phyloP scores from a whole-genome alignment of 2,113 vertebrate genomes.

The Delphinapterus leucas region DNA sequence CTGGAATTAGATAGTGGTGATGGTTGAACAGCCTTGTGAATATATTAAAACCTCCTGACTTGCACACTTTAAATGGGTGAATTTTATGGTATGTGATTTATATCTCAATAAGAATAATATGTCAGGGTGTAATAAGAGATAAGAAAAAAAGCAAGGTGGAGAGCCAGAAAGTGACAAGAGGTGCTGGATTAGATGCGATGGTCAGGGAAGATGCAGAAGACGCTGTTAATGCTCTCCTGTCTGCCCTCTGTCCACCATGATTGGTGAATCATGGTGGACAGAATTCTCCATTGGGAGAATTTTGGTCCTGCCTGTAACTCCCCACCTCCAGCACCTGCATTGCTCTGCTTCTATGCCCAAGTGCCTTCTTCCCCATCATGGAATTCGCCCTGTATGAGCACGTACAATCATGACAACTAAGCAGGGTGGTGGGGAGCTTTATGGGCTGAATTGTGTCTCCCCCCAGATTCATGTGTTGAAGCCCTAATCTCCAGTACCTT shows the following conservation, averaged over 20 bases:
- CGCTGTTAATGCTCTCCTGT: rapidly evolving
- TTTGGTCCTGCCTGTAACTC: background rate
- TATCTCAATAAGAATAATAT: background rate
- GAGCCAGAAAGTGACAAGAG: background rate
- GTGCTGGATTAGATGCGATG: background rate
- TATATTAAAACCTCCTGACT: background rate
- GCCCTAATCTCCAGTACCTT: background rate
- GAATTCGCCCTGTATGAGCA: background rate
- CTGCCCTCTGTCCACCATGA: background rate
- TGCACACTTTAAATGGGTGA: background rate
- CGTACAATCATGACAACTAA: too few species aligned
- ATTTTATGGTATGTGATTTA: background rate
- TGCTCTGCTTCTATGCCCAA: background rate
- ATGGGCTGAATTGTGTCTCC: background rate
- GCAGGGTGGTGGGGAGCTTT: background rate
- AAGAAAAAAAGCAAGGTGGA: background rate
- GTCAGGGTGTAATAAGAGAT: background rate
- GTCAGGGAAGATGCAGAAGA: background rate
- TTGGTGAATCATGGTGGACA: too few species aligned
- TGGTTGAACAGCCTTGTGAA: background rate
- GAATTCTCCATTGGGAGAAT: background rate
- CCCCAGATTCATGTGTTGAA: background rate
- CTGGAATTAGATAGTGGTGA: background rate
- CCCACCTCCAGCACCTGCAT: background rate
- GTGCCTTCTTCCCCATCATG: background rate